These are phyloP conservation scores for Elegia similella DNA, from an alignment of 2,888 invertebrate species.

Conservation along the genomic window DNA sequence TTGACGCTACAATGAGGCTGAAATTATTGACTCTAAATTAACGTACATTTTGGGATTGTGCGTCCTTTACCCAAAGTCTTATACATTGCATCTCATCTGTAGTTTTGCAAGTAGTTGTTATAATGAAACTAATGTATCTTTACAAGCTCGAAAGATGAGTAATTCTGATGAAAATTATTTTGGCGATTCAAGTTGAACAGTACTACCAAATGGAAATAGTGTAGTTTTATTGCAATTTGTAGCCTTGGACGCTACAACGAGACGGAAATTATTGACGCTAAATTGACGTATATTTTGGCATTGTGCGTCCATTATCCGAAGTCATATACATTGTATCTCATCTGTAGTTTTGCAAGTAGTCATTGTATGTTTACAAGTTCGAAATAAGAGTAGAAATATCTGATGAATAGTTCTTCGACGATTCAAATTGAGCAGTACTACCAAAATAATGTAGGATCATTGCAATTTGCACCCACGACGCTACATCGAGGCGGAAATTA, in stretches of 20 bases:
- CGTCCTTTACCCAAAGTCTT: neutral
- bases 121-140: no score
- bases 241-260: neutral
- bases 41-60: neutral
- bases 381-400: no score
- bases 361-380: no score
- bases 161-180: no score
- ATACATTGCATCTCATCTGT: no score
- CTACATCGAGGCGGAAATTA: neutral
- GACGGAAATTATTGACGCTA: neutral
- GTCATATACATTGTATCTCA: no score
- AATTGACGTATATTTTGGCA: neutral
- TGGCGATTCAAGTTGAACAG: no score
- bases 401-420: no score
- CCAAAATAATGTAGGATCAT: neutral
- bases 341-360: no score
- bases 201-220: neutral
- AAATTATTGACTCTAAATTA: neutral
- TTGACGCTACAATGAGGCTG: neutral
- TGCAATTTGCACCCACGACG: neutral
- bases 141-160: no score
- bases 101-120: no score
- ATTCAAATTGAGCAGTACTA: no score
- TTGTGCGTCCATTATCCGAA: neutral
- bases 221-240: neutral